phyloP scores from a whole-genome alignment of 2,888 invertebrate genomes.

The Drosophila greeni region DNA sequence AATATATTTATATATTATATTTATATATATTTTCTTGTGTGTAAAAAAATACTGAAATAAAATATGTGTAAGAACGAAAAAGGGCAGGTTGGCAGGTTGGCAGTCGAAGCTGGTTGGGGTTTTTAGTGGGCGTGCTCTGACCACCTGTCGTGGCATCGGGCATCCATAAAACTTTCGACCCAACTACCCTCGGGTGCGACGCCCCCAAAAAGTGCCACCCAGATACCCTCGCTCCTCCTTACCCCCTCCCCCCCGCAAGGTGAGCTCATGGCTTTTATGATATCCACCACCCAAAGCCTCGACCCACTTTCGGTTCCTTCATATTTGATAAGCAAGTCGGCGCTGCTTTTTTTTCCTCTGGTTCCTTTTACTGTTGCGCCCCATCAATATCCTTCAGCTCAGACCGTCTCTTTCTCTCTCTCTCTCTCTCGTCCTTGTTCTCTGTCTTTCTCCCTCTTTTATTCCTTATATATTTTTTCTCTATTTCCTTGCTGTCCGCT shows the following conservation, averaged over 20 bases:
- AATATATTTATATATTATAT: slow-evolving; percentile 2
- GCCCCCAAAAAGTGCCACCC: slow-evolving; percentile 10
- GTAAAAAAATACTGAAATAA: slow-evolving; percentile 35
- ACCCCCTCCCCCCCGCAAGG: slow-evolving; percentile 35
- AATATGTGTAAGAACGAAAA: slow-evolving; percentile 29
- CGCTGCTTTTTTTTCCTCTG: slow-evolving; percentile 42
- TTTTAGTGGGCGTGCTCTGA: slow-evolving; percentile 47
- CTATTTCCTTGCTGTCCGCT: slow-evolving; percentile 27
- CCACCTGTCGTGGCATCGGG: slow-evolving; percentile 60
- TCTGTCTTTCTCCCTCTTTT: slow-evolving; percentile 1
- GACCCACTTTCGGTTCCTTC: slow-evolving; percentile 69
- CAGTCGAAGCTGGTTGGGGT: slow-evolving; percentile 15
- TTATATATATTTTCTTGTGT: background rate
- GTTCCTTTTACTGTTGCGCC: slow-evolving; percentile 34
- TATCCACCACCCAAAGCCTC: slow-evolving; percentile 41
- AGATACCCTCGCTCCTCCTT: background rate
- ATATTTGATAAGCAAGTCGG: slow-evolving; percentile 70
- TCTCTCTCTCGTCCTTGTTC: background rate
- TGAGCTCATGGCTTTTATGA: slow-evolving; percentile 73
- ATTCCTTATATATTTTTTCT: slow-evolving; percentile 25
- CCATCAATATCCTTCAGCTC: slow-evolving; percentile 65
- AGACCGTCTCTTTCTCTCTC: slow-evolving; percentile 12
- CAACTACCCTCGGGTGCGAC: slow-evolving; percentile 67
- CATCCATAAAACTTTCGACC: slow-evolving; percentile 68
- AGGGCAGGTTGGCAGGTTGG: slow-evolving; percentile 7